Evolutionary conservation across 1,140 invertebrate genomes (phyloP), one percentile per base, ranked within the genome.

Genomic region (Drosophila albomicans): DNA sequence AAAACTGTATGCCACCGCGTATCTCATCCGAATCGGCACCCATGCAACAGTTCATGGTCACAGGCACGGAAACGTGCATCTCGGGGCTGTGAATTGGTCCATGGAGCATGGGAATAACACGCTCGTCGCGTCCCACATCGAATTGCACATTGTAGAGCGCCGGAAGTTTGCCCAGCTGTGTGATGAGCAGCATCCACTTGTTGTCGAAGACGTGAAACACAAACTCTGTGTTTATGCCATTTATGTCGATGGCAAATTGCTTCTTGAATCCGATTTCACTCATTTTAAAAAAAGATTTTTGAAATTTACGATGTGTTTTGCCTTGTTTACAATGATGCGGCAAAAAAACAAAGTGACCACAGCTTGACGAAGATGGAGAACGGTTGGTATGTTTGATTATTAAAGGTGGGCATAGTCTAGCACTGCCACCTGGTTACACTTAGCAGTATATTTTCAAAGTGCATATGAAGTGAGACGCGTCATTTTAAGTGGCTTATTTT

Each of bases 131-230:
- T 8, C 81, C 61, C 3, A 84, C 69, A 43, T 92, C 91, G 46
- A 91, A 92, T 6, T 70, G 46, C 15, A 92, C 89, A 15, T 71
- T 79, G 56, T 81, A 92, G 3, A 91, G 48, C 13, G 82, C 85
- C 61, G 90, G 79, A 61, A 92, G 32, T 46, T 86, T 88, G 4
- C 82, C 82, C 35, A 86, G 64, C 64, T 92, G 91, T 1, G 91
- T 92, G 25, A 88, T 65, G 0, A 92, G 20, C n/a, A 92, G 46
- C 45, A 92, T 61, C 78, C 86, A 91, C 46, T 92, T 91, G 64
- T 91, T 88, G 2, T 75, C 70, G 13, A 92, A 92, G 25, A 52
- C 10, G 11, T 92, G 88, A 13, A 81, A 91, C 5, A 92, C 91
- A 6, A 92, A 81, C 20, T 92, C 87, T 5, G 91, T 91, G 10